Evolutionary conservation across 2,113 vertebrate species (phyloP), one percentile per base, ranked within the genome.

Genomic region (Burhinus bistriatus): DNA sequence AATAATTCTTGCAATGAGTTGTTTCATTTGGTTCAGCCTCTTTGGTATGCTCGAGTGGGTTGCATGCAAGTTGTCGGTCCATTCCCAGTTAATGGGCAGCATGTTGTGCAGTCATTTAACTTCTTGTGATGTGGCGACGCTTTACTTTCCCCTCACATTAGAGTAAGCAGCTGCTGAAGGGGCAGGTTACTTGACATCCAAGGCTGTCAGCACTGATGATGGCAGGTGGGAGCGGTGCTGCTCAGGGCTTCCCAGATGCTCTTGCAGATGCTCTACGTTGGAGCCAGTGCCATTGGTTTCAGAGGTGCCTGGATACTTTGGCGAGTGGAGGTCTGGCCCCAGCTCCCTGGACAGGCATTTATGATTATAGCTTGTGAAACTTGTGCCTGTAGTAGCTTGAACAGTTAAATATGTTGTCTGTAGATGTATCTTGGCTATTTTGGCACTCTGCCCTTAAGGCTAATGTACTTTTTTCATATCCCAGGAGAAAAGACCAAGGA

Each of bases 391-490:
- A 26, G 44, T 10, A 80, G 58, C 73, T 90, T 52, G 45, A 80
- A 49, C 36, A 88, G 38, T 21, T 18, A 18, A 40, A 23, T 52
- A 23, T 5, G 14, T 29, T 38, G 27, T 30, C 61, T 83, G 17
- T 83, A 42, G 51, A 40, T 76, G 8, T 69, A 80, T 91, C 34
- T 23, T 64, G 42, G 69, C 61, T 73, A 3, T 90, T 89, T 85
- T 83, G 81, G 44, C 52, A 87, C 61, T 40, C 65, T 89, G 70
- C 81, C 87, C 47, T 62, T 87, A 71, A 96, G 78, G 65, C 34
- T 58, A 27, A 34, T 36, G 12, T 83, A 12, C 23, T 40, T 54
- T 68, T 66, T 73, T 64, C 34, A 15, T 57, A 52, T 62, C 69
- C 44, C 61, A 49, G 21, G 54, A 84, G 72, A 52, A 90, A 87